These are phyloP conservation scores for Chromoteleia sp. DNA, from an alignment of 2,888 invertebrate genomes.

Conservation along the genomic window DNA sequence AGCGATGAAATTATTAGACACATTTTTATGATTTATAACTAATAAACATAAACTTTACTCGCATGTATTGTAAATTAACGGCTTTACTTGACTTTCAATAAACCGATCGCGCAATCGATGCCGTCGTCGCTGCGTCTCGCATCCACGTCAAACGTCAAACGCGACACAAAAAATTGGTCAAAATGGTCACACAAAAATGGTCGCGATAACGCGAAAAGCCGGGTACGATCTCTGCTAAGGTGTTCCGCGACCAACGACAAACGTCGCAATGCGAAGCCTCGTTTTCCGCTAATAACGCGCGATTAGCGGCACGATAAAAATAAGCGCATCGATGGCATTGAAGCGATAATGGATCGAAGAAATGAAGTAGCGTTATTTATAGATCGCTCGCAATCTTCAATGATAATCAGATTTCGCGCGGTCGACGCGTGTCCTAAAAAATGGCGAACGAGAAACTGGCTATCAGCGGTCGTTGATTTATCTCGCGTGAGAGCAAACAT, in stretches of 20 bases:
- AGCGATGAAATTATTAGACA: no score
- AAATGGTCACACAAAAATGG: no score
- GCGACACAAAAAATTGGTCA: no score
- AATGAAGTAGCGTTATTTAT: constrained; percentile 31
- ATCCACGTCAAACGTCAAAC: no score
- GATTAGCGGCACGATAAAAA: constrained; percentile 16
- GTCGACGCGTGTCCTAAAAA: constrained; percentile 26
- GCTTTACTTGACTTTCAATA: no score
- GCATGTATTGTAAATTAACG: no score
- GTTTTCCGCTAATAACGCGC: constrained; percentile 4
- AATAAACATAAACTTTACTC: no score
- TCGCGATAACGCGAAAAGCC: background rate
- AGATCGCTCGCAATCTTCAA: constrained; percentile 28
- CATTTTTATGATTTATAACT: no score
- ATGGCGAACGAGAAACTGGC: constrained; percentile 43
- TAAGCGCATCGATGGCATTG: constrained; percentile 26
- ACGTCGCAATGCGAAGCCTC: constrained; percentile 10
- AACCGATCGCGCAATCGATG: no score
- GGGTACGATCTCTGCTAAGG: background rate
- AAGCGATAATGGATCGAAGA: constrained; percentile 30
- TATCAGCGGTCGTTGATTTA: constrained; percentile 56
- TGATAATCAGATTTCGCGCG: constrained; percentile 49
- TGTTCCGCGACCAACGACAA: constrained; percentile 1
- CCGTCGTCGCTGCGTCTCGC: no score
- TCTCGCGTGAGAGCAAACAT: constrained; percentile 66